Evolutionary conservation across 92 coral and sea anemone genomes (phyloP).

Genomic region (Epizoanthus stellaris): DNA sequence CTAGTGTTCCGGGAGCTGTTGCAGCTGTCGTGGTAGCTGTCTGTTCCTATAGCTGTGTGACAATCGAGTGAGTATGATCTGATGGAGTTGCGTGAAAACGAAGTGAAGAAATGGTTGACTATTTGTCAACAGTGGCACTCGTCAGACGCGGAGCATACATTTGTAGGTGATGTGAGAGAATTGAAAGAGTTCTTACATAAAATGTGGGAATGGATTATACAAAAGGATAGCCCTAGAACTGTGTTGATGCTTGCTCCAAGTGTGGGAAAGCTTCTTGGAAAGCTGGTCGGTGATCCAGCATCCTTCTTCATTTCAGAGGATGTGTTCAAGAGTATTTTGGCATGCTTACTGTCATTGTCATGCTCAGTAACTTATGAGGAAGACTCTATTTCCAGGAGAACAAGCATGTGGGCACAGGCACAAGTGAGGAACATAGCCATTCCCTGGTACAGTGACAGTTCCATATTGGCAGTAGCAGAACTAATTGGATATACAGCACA

Average conservation of each 20-base stretch:
- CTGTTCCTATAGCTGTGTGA: no score
- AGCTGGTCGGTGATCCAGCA: constrained; percentile 53
- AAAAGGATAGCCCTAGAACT: constrained; percentile 69
- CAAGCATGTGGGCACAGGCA: constrained; percentile 69
- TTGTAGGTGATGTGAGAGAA: neutral
- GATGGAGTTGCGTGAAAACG: constrained; percentile 73
- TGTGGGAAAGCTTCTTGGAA: constrained; percentile 85
- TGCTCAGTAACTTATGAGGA: constrained; percentile 28
- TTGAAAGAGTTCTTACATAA: constrained; percentile 12
- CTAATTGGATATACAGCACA: constrained; percentile 73
- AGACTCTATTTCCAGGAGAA: constrained; percentile 54
- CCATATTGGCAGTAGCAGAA: constrained; percentile 64
- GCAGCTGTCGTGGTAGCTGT: no score
- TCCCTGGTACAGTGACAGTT: constrained; percentile 52
- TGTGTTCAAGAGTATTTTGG: constrained; percentile 53
- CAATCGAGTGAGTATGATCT: no score
- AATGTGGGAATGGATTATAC: constrained; percentile 14
- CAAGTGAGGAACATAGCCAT: constrained; percentile 69
- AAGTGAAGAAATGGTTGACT: constrained; percentile 74
- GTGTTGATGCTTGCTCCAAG: constrained; percentile 86
- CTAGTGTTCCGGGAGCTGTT: no score
- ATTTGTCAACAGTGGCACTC: constrained; percentile 55
- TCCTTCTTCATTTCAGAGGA: constrained; percentile 67
- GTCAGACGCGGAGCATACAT: constrained; percentile 21
- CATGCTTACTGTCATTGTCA: constrained; percentile 58